A percentile compares a stretch with the other conserved stretches of the same genome.
phyloP scores from a whole-genome alignment of 2,888 invertebrate genomes.

The Apamea anceps region DNA sequence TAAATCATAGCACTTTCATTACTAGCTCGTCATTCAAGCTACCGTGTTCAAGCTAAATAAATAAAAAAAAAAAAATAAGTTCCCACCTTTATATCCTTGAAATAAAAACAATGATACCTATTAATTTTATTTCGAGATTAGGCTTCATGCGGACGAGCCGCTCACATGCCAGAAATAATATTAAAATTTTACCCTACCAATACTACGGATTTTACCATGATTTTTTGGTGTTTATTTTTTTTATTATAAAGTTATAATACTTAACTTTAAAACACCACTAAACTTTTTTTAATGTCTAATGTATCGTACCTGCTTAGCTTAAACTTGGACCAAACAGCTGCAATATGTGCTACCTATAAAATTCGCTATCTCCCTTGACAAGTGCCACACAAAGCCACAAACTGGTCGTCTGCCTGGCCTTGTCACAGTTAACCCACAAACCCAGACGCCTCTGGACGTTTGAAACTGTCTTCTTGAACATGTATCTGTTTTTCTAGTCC shows the following conservation, averaged over 20 bases:
- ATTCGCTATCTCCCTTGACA: constrained; percentile 40
- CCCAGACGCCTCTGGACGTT: constrained; percentile 57
- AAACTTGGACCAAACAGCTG: not conserved
- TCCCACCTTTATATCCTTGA: not conserved
- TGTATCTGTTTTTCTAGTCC: constrained; percentile 48
- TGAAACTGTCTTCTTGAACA: constrained; percentile 40
- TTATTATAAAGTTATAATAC: not conserved
- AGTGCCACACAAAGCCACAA: constrained; percentile 42
- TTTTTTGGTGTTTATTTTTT: not conserved
- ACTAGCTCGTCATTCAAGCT: not conserved
- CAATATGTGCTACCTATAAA: not conserved
- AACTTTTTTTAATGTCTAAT: no score
- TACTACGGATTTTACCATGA: not conserved
- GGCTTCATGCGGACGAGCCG: not conserved
- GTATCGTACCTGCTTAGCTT: no score
- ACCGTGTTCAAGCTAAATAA: not conserved
- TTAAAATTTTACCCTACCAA: not conserved
- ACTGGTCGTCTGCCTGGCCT: constrained; percentile 66
- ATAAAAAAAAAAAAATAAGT: no score
- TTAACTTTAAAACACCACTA: no score
- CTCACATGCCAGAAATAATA: not conserved
- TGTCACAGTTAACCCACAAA: constrained; percentile 75
- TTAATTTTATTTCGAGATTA: not conserved
- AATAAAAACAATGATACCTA: not conserved
- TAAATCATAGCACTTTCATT: not conserved